A percentile compares a stretch with the other conserved stretches of the same genome.
Evolutionary conservation across 2,113 vertebrate species (phyloP).

Genomic region (Gracilinanus agilis): DNA sequence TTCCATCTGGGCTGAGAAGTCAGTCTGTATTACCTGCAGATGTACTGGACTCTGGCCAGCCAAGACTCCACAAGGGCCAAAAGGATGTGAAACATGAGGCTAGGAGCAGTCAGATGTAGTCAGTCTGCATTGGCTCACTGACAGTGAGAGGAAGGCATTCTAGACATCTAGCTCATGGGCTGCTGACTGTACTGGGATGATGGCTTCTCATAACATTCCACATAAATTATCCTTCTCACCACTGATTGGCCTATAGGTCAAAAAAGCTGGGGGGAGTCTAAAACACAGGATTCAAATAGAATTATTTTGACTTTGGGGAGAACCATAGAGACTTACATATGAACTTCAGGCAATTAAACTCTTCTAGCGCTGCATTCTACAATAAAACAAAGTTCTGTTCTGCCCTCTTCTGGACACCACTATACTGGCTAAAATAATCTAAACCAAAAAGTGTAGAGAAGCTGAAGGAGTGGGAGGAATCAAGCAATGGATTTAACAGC

Average conservation of each 20-base stretch:
- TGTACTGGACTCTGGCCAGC: constrained; percentile 54
- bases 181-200: neutral
- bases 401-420: constrained; percentile 1
- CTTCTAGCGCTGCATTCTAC: neutral
- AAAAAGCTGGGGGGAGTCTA: constrained; percentile 24
- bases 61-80: constrained; percentile 7
- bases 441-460: neutral
- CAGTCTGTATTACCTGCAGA: constrained; percentile 54
- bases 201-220: neutral
- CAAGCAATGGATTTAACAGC: too few species aligned
- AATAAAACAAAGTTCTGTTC: constrained; percentile 29
- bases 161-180: neutral
- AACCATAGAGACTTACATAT: constrained; percentile 22
- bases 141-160: neutral
- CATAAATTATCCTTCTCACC: constrained; percentile 24
- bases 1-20: constrained; percentile 29
- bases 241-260: neutral
- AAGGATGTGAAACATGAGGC: constrained; percentile 16
- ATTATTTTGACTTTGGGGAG: neutral
- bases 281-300: constrained; percentile 38
- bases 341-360: constrained; percentile 40
- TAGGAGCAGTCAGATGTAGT: neutral
- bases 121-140: neutral
- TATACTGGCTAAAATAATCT: constrained; percentile 35
- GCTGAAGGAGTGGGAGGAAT: neutral